Evolutionary conservation across 1,140 invertebrate species (phyloP).

Genomic region (Holcopasites calliopsidis): DNA sequence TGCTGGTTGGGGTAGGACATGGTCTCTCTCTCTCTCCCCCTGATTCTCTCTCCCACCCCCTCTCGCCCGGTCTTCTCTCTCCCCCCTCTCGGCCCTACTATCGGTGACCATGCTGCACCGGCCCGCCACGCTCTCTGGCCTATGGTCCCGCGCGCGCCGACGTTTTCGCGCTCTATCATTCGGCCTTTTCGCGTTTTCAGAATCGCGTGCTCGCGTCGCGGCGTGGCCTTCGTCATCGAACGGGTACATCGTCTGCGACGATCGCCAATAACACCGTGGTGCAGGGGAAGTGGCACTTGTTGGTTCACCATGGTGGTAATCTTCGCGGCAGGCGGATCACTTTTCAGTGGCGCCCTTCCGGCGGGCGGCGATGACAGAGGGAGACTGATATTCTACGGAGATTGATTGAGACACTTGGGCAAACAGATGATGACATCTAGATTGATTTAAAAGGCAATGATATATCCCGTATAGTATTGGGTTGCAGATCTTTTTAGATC

Average conservation of each 20-base stretch:
- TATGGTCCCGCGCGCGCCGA: slow-evolving; percentile 2
- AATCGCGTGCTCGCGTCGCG: slow-evolving; percentile 18
- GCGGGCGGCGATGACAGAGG: neutral
- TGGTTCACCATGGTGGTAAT: neutral
- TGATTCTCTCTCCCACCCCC: slow-evolving; percentile 38
- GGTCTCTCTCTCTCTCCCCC: slow-evolving; percentile 62
- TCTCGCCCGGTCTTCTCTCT: slow-evolving; percentile 41
- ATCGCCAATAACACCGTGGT: neutral
- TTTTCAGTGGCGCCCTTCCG: neutral
- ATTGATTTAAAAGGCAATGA: too few species aligned
- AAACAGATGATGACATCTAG: neutral
- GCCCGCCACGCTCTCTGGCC: slow-evolving; percentile 14
- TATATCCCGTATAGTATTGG: too few species aligned
- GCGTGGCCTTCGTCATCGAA: neutral
- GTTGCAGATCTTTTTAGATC: too few species aligned
- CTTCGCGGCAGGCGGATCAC: too few species aligned
- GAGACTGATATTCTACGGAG: fast-evolving
- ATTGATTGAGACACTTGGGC: neutral
- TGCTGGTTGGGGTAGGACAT: slow-evolving; percentile 76
- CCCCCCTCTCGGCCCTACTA: slow-evolving; percentile 3
- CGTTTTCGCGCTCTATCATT: slow-evolving; percentile 39
- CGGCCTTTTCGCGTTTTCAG: slow-evolving; percentile 31
- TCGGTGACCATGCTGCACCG: slow-evolving; percentile 4
- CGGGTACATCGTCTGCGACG: neutral
- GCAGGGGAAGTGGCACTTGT: neutral